Base-by-base conservation (phyloP, 2,113 vertebrate genomes). In the Tonatia bakeri region DNA sequence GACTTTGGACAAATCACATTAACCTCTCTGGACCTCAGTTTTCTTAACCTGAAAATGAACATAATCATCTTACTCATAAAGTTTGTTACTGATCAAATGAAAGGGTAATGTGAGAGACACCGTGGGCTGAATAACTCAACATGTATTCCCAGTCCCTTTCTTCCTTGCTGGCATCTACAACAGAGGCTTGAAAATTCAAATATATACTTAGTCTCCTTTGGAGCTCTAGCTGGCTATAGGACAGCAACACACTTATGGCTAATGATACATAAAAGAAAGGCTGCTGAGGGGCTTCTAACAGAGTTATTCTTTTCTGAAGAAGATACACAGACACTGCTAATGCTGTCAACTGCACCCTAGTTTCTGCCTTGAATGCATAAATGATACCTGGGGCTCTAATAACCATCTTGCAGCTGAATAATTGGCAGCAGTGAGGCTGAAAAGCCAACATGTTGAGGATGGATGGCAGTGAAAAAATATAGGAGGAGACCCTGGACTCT, bases 201-300 rank as follows among this genome's bases (percentile, higher is more conserved):
- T 85, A 75, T 36, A 72, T 43, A 13, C 3, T 83, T 16, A 38
- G 38, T 36, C 81, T 96, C 61, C 67, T 38, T 94, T 94, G 79
- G 59, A 73, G 54, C 65, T 82, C 36, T n/a, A 91, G 73, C 50
- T 87, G 28, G 43, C 26, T 94, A 94, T 40, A 33, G 73, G 77
- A 94, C 28, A 91, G 40, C 72, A 65, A 72, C 28, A 88, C 47
- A 85, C 31, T 90, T 92, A 72, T 31, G 45, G 54, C 20, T 94
- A 94, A 94, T 88, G 54, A 65, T 89, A 84, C 38, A 84, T 31
- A 87, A 95, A 94, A 26, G 82, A 91, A 95, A 87, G n/a, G 76
- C 24, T 33, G 20, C 70, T 72, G 38, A 93, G n/a, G 75, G 92
- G 20, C 43, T 89, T 72, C 64, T 76, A 72, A 64, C 47, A 90